phyloP scores from a whole-genome alignment of 2,113 vertebrate genomes.

The Illadopsis cleaveri region DNA sequence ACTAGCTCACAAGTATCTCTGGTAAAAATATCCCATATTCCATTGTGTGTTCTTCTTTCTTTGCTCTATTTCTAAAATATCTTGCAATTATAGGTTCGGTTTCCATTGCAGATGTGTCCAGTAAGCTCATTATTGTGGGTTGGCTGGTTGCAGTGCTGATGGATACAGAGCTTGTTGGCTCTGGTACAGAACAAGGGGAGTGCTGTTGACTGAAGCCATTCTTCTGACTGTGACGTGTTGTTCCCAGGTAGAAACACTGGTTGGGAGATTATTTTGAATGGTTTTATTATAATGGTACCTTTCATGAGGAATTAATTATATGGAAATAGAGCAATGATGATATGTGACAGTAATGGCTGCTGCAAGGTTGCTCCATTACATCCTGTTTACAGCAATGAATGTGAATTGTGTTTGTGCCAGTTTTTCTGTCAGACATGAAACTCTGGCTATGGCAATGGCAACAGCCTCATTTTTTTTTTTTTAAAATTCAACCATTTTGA shows the following conservation, averaged over 20 bases:
- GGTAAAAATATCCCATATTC: background rate
- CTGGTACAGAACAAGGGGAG: background rate
- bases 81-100: background rate
- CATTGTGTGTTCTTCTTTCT: background rate
- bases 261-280: background rate
- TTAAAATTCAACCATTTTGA: background rate
- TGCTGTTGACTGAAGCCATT: background rate
- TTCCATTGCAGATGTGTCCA: background rate
- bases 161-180: background rate
- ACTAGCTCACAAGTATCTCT: background rate
- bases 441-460: background rate
- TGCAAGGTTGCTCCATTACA: background rate
- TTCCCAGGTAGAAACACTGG: constrained; percentile 5
- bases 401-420: background rate
- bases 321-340: background rate
- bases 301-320: constrained; percentile 32
- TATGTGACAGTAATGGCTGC: background rate
- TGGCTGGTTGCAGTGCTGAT: background rate
- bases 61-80: background rate
- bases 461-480: background rate
- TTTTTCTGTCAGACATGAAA: background rate
- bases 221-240: background rate
- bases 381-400: constrained; percentile 31
- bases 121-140: background rate
- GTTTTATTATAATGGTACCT: constrained; percentile 6